Evolutionary conservation across 2,888 invertebrate genomes (phyloP).

Genomic region (Nomada flava): DNA sequence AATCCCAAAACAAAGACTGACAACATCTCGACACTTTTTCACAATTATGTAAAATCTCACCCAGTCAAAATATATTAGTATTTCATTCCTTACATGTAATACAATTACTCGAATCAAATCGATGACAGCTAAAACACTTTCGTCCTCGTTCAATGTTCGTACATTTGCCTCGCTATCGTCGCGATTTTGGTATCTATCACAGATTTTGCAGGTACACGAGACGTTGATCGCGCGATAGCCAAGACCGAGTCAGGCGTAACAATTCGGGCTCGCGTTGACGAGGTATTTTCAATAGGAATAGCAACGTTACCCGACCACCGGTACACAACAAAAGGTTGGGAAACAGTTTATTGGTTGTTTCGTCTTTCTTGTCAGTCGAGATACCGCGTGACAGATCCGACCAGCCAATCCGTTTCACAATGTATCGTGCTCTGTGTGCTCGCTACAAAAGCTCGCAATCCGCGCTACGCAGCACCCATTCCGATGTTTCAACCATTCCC

Average conservation of each 20-base stretch:
- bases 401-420: conserved; percentile 72
- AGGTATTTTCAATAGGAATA: conserved; percentile 69
- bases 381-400: conserved; percentile 72
- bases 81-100: background rate
- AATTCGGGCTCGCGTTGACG: conserved; percentile 64
- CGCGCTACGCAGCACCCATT: conserved; percentile 46
- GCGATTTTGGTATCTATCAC: background rate
- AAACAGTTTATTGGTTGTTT: conserved; percentile 72
- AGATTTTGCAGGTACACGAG: background rate
- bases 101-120: no score
- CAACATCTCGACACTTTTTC: background rate
- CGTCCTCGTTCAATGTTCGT: background rate
- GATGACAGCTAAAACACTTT: background rate
- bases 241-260: conserved; percentile 44
- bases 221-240: conserved; percentile 26
- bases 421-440: conserved; percentile 59
- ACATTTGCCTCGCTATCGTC: background rate
- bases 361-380: conserved; percentile 71
- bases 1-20: background rate
- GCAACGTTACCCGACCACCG: conserved; percentile 59
- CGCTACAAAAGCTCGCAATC: conserved; percentile 65
- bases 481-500: conserved; percentile 46
- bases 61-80: background rate
- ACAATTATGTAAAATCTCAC: background rate
- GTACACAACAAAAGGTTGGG: conserved; percentile 66